Conservation (phyloP, 2,113 vertebrate species). For the Scomber scombrus region DNA sequence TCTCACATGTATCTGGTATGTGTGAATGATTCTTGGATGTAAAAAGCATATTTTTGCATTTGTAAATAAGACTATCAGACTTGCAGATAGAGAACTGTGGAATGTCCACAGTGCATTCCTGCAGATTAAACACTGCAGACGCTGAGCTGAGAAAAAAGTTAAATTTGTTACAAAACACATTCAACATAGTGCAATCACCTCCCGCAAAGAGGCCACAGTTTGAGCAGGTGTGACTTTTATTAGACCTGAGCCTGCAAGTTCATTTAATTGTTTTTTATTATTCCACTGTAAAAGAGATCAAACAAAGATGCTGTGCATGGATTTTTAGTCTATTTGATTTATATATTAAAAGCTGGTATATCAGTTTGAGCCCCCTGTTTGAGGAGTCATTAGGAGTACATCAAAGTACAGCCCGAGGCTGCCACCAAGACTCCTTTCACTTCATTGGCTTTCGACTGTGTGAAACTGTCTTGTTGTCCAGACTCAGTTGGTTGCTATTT, state of each 20-base stretch:
- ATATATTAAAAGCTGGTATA: not conserved
- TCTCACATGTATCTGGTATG: not conserved
- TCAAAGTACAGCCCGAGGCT: constrained; percentile 21
- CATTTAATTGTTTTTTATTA: not conserved
- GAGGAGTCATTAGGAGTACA: not conserved
- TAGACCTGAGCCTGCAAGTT: not conserved
- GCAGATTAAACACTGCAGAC: constrained; percentile 19
- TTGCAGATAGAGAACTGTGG: not conserved
- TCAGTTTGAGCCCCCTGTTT: not conserved
- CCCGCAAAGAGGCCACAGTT: not conserved
- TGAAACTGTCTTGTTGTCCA: constrained; percentile 6
- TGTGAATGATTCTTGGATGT: not conserved
- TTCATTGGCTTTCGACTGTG: constrained; percentile 7
- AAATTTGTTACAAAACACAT: constrained; percentile 7
- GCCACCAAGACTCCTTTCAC: not conserved
- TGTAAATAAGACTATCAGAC: not conserved
- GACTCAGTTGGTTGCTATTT: constrained; percentile 21
- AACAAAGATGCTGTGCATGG: not conserved
- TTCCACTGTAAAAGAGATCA: not conserved
- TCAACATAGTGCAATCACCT: too few species aligned
- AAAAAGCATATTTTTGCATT: not conserved
- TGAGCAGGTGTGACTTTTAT: not conserved
- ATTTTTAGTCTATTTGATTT: not conserved
- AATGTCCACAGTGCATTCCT: not conserved
- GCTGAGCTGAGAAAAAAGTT: not conserved